phyloP scores from a whole-genome alignment of 92 coral and sea anemone species.

The Parazoanthus swiftii region DNA sequence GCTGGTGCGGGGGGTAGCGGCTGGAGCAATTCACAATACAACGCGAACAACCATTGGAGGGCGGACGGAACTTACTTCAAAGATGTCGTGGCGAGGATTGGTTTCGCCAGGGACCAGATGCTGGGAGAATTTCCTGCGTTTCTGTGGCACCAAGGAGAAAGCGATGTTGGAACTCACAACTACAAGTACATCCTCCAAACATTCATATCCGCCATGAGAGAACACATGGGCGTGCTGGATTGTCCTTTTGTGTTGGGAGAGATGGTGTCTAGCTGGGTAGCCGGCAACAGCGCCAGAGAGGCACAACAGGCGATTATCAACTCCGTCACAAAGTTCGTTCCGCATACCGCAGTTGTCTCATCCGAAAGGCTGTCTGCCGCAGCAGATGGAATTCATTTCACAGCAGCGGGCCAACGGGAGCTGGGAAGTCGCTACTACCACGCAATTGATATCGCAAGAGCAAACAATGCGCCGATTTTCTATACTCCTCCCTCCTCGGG shows the following conservation, averaged over 20 bases:
- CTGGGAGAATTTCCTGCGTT: slow-evolving; percentile 27
- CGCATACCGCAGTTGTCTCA: slow-evolving; percentile 8
- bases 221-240: slow-evolving; percentile 22
- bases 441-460: slow-evolving; percentile 10
- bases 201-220: slow-evolving; percentile 25
- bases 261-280: slow-evolving; percentile 24
- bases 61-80: slow-evolving; percentile 7
- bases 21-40: neutral
- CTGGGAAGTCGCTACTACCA: slow-evolving; percentile 16
- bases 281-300: slow-evolving; percentile 8
- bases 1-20: no score
- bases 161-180: slow-evolving; percentile 16
- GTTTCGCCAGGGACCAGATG: slow-evolving; percentile 13
- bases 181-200: slow-evolving; percentile 21
- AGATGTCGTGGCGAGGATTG: slow-evolving; percentile 4
- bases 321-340: neutral
- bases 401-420: slow-evolving; percentile 15
- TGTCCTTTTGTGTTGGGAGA: slow-evolving; percentile 32
- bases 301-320: slow-evolving; percentile 6
- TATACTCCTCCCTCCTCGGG: slow-evolving; percentile 18
- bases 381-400: slow-evolving; percentile 15
- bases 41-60: slow-evolving; percentile 18
- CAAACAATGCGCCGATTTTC: slow-evolving; percentile 5
- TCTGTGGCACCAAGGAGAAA: slow-evolving; percentile 28
- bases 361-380: slow-evolving; percentile 23